Evolutionary conservation across 1,140 invertebrate species (phyloP).

Genomic region (Proctacanthus coquilletti): DNA sequence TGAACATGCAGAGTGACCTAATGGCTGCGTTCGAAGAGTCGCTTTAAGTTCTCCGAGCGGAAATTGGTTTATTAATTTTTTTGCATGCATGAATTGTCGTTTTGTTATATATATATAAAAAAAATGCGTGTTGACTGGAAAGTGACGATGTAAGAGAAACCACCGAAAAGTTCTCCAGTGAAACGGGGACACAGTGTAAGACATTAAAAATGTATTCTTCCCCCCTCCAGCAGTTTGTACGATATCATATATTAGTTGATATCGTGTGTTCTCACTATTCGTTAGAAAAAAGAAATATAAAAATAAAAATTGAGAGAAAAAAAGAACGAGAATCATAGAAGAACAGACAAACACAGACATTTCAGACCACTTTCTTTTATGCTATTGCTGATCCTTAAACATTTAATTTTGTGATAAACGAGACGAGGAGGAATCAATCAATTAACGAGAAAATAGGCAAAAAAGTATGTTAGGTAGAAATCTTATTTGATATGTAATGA

Average conservation of each 20-base stretch:
- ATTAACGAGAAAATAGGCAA: neutral
- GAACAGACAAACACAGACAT: neutral
- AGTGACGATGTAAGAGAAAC: too few relatives aligned
- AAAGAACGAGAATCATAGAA: neutral
- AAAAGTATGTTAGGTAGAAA: neutral
- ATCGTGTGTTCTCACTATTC: neutral
- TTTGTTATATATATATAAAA: neutral
- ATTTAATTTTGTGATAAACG: conserved; percentile 1
- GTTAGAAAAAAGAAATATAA: neutral
- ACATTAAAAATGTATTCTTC: neutral
- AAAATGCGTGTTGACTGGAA: too few relatives aligned
- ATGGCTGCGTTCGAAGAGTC: conserved; percentile 96
- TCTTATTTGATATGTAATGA: conserved; percentile 1
- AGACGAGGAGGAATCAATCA: neutral
- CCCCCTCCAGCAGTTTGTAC: neutral
- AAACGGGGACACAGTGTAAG: neutral
- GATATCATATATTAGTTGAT: neutral
- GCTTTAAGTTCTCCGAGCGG: conserved; percentile 38
- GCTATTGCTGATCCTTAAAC: neutral
- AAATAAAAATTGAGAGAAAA: neutral
- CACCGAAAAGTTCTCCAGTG: neutral
- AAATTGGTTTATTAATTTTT: neutral
- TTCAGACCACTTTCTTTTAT: neutral
- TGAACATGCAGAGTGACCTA: conserved; percentile 95
- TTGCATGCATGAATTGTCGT: neutral